A percentile compares a stretch with the other conserved stretches of the same genome.
These are phyloP conservation scores for Lamellibrachia columna DNA, from an alignment of 2,888 invertebrate species.

Conservation along the genomic window DNA sequence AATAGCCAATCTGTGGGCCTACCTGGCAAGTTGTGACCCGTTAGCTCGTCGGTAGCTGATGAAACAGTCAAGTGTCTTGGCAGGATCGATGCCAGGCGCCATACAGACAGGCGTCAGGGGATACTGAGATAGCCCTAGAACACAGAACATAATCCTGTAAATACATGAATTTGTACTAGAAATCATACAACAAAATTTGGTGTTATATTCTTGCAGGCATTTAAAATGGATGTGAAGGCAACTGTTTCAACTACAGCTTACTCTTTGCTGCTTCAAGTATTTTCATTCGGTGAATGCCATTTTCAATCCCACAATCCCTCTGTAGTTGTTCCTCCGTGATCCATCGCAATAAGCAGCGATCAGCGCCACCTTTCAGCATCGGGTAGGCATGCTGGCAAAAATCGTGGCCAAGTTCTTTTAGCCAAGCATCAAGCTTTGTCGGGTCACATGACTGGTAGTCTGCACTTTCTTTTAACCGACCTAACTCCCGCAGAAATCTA, in stretches of 20 bases:
- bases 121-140: neutral
- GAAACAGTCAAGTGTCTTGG: slow-evolving; percentile 82
- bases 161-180: no score
- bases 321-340: slow-evolving; percentile 91
- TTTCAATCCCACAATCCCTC: slow-evolving; percentile 88
- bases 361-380: slow-evolving; percentile 94
- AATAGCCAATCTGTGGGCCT: slow-evolving; percentile 19
- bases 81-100: neutral
- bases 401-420: slow-evolving; percentile 85
- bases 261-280: slow-evolving; percentile 88
- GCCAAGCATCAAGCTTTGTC: slow-evolving; percentile 75
- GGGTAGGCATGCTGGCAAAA: slow-evolving; percentile 96
- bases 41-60: slow-evolving; percentile 97
- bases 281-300: slow-evolving; percentile 92
- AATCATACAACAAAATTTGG: neutral
- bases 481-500: slow-evolving; percentile 89
- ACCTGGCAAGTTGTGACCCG: slow-evolving; percentile 91
- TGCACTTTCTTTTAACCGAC: slow-evolving; percentile 92
- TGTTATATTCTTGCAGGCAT: no score
- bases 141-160: neutral
- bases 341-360: slow-evolving; percentile 82
- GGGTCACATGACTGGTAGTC: slow-evolving; percentile 95
- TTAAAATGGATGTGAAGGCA: neutral
- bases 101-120: neutral
- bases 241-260: slow-evolving; percentile 51